Percentiles rank a stretch among this genome's conserved stretches.
phyloP scores from a whole-genome alignment of 2,888 invertebrate species.

The Nemapogon koenigi region DNA sequence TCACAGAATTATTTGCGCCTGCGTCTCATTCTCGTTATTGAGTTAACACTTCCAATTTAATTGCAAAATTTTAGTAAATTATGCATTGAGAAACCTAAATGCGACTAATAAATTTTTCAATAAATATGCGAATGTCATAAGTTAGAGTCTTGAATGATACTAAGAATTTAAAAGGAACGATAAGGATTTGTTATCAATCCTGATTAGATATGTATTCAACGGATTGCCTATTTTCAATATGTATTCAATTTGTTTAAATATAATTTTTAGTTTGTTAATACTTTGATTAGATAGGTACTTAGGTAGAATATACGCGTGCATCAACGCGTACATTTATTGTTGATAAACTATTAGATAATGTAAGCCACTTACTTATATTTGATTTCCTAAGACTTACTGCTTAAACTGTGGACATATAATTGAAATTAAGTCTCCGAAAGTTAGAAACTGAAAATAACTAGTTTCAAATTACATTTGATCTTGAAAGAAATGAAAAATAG shows the following conservation, averaged over 20 bases:
- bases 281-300: constrained; percentile 7
- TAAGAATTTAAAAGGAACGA: constrained; percentile 33
- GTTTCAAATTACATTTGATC: too few species aligned
- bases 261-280: constrained; percentile 3
- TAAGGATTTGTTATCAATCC: constrained; percentile 42
- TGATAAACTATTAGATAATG: too few species aligned
- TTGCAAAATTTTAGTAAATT: not conserved
- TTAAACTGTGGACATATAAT: too few species aligned
- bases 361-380: too few species aligned
- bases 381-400: too few species aligned
- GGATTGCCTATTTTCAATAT: constrained; percentile 26
- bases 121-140: not conserved
- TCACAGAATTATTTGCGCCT: constrained; percentile 51
- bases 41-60: constrained; percentile 12
- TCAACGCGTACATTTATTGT: too few species aligned
- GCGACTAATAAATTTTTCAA: not conserved
- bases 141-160: constrained; percentile 2
- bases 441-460: too few species aligned
- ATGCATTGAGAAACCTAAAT: not conserved
- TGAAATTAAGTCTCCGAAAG: too few species aligned
- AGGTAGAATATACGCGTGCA: too few species aligned
- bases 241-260: not conserved
- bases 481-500: too few species aligned
- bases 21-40: constrained; percentile 41
- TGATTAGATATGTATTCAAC: constrained; percentile 55